Evolutionary conservation across 2,113 vertebrate genomes (phyloP), one percentile per base, ranked within the genome.

Genomic region (Bombycilla garrulus): DNA sequence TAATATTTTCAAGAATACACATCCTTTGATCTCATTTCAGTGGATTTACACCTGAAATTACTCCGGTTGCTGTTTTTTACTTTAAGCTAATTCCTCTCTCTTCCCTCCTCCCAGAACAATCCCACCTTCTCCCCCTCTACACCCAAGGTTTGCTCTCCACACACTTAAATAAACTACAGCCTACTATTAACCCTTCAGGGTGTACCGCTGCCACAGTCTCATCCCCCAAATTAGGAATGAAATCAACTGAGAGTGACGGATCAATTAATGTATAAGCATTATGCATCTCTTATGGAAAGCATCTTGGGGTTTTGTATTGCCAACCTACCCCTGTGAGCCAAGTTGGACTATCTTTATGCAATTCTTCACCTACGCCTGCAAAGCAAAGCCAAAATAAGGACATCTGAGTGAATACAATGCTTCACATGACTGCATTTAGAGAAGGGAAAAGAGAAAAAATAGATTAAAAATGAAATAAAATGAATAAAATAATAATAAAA

Each of bases 371-470:
- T 92, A 96, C 91, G 81, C 70, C 81, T 96, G 91, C 35, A 95
- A 97, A 97, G 95, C 96, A 97, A 96, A 97, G 93, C 85, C 78
- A 96, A 91, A 96, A 92, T 61, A 88, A 88, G 83, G 73, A 95
- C 93, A 92, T 93, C 71, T 84, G 82, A 94, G 90, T 93, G 93
- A 92, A 96, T 95, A 97, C 78, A 90, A 72, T 96, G 82, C 45
- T 89, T 96, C 88, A 94, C 76, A 93, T 81, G 86, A 71, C 76
- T 94, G 76, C 91, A 88, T 97, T 97, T 88, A 96, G 62, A 96
- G 50, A 95, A 94, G 47, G 11, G 5, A 44, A 79, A 51, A 57
- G 26, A 51, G 38, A 79, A 86, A 86, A 84, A 82, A 88, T 4
- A 57, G 38, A 88, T 60, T 56, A 62, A 80, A 94, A 90, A 85